Evolutionary conservation across 2,888 invertebrate genomes (phyloP), one percentile per base, ranked within the genome.

Genomic region (Pseudolycoriella hygida): DNA sequence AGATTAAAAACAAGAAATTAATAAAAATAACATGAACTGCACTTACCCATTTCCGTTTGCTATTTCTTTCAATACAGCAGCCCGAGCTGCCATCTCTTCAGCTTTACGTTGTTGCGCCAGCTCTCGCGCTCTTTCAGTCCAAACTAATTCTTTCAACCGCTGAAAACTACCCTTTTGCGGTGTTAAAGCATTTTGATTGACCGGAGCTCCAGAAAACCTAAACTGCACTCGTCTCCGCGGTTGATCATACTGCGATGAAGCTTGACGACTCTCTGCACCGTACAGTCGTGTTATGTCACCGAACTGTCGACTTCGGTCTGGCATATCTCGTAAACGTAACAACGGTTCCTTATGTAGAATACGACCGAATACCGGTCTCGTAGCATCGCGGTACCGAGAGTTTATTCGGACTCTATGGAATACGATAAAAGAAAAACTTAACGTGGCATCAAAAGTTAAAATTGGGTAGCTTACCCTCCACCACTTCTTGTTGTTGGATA

Each of bases 131-230:
- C 84, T 72, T 57, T 87, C 86, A 25, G 77, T 79, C 44, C 79
- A 72, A 54, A 86, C 80, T 51, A 87, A 59, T 55, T 86, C 83
- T 69, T 84, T 86, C 44, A 87, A 68, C 51, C 81, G 77, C 54
- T 86, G 80, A 58, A 87, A 86, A 54, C 58, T 64, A 2, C 64
- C 64, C 42, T 60, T 60, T 19, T 61, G 58, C 3, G 56, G 50
- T n/a, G 58, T 54, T 12, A 59, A 54, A 2, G 54, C 49, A 49
- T 57, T 59, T 19, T 50, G 53, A 44, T 46, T 15, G 41, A 37
- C 10, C 38, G 34, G 47, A 47, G 15, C 64, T 40, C 66, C 67
- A 40, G 63, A 57, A 43, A 62, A 56, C 48, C 66, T 56, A 53
- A 65, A 51, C 39, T 51, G 49, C 5, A 47, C 32, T 6, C 50